phyloP scores from a whole-genome alignment of 2,888 invertebrate genomes.

The Allophyes oxyacanthae region DNA sequence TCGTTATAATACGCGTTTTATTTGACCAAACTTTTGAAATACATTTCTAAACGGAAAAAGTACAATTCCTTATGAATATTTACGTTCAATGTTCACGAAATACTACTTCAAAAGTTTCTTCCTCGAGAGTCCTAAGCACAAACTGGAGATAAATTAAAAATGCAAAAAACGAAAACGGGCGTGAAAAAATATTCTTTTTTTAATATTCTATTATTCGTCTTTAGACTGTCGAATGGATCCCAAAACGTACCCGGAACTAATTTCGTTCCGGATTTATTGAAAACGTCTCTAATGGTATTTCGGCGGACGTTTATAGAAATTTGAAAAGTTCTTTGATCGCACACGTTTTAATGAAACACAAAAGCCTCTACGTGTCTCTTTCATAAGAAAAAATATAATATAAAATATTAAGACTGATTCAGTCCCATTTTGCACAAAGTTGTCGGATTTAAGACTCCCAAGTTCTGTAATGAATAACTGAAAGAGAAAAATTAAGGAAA shows the following conservation, averaged over 20 bases:
- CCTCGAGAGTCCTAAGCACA: slow-evolving; percentile 39
- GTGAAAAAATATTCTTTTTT: slow-evolving; percentile 53
- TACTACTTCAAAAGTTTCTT: slow-evolving; percentile 55
- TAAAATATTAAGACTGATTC: slow-evolving; percentile 37
- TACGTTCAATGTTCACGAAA: slow-evolving; percentile 50
- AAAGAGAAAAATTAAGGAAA: slow-evolving; percentile 25
- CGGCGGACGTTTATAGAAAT: slow-evolving; percentile 54
- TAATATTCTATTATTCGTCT: slow-evolving; percentile 53
- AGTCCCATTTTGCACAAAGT: slow-evolving; percentile 24
- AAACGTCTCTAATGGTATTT: slow-evolving; percentile 55
- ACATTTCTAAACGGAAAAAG: slow-evolving; percentile 27
- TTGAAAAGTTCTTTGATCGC: slow-evolving; percentile 57
- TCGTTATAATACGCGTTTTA: slow-evolving; percentile 51
- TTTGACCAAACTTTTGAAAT: slow-evolving; percentile 47
- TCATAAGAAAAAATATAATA: slow-evolving; percentile 42
- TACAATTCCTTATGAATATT: slow-evolving; percentile 46
- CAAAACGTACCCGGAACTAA: slow-evolving; percentile 56
- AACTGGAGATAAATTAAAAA: slow-evolving; percentile 63
- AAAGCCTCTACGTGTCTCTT: slow-evolving; percentile 50
- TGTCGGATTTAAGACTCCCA: slow-evolving; percentile 21
- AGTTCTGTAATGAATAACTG: slow-evolving; percentile 43
- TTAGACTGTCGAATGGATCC: slow-evolving; percentile 43
- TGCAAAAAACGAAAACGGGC: slow-evolving; percentile 49
- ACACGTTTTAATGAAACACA: slow-evolving; percentile 57
- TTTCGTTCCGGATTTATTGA: slow-evolving; percentile 60